phyloP scores from a whole-genome alignment of 2,797 vertebrate species.

The Glyptemys insculpta region DNA sequence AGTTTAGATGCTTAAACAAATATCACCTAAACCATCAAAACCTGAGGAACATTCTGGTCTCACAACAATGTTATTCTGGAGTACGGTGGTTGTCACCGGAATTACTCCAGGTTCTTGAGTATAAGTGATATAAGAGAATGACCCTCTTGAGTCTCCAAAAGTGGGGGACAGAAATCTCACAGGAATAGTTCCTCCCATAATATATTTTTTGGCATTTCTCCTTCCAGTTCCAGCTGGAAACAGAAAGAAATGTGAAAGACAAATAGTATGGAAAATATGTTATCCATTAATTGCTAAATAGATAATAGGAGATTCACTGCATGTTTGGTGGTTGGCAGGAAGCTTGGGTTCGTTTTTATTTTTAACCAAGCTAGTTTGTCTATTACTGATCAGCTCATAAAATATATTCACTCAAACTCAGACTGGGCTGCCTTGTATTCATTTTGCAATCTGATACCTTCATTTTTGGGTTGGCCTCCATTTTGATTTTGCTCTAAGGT shows the following conservation, averaged over 20 bases:
- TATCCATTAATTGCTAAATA: neutral
- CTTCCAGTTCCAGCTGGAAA: neutral
- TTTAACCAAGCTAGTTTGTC: neutral
- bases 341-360: neutral
- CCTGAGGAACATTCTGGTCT: neutral
- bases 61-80: neutral
- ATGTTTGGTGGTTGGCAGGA: neutral
- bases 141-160: neutral
- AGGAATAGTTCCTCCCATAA: neutral
- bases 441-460: neutral
- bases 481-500: neutral
- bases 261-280: neutral
- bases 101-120: neutral
- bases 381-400: neutral
- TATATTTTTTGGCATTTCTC: neutral
- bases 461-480: neutral
- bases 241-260: neutral
- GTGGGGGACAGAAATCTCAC: neutral
- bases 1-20: neutral
- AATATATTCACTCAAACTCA: neutral
- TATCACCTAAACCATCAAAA: neutral
- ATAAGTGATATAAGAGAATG: neutral
- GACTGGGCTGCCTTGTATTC: rapidly evolving
- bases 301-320: neutral
- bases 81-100: neutral